Evolutionary conservation across 1,140 invertebrate species (phyloP).

Genomic region (Gryon sp.): DNA sequence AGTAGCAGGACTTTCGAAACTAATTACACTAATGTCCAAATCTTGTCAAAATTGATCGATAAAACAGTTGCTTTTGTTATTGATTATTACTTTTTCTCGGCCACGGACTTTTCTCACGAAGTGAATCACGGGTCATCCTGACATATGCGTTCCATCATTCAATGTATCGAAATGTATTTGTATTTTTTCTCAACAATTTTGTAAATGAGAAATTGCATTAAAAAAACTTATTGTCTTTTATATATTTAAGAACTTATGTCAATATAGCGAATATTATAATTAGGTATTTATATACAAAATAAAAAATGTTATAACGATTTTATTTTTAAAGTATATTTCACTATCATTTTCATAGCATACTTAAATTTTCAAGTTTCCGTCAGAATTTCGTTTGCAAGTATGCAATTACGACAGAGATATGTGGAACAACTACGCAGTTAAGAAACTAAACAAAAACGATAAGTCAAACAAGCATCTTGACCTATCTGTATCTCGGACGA

Average conservation of each 20-base stretch:
- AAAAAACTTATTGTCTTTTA: too few species aligned
- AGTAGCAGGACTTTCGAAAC: constrained; percentile 13
- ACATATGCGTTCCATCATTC: constrained; percentile 10
- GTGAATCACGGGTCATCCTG: constrained; percentile 18
- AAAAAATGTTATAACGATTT: too few species aligned
- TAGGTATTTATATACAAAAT: too few species aligned
- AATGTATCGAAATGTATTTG: too few species aligned
- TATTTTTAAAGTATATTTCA: too few species aligned
- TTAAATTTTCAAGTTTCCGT: too few species aligned
- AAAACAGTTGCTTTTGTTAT: constrained; percentile 9
- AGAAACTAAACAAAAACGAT: constrained; percentile 14
- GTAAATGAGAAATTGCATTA: too few species aligned
- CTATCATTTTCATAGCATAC: too few species aligned
- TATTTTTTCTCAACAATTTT: too few species aligned
- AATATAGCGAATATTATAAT: too few species aligned
- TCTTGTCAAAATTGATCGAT: constrained; percentile 15
- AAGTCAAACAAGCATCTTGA: constrained; percentile 47
- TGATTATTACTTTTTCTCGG: constrained; percentile 30
- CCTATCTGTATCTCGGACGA: constrained; percentile 44
- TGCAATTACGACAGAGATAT: constrained; percentile 1
- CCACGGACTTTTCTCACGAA: constrained; percentile 1
- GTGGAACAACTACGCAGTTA: neutral
- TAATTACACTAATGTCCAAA: constrained; percentile 47
- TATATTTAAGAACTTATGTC: too few species aligned
- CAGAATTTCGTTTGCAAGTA: neutral